Percentiles rank a stretch among this genome's conserved stretches.
phyloP scores from a whole-genome alignment of 1,140 invertebrate genomes.

The Papilio aristodemus region DNA sequence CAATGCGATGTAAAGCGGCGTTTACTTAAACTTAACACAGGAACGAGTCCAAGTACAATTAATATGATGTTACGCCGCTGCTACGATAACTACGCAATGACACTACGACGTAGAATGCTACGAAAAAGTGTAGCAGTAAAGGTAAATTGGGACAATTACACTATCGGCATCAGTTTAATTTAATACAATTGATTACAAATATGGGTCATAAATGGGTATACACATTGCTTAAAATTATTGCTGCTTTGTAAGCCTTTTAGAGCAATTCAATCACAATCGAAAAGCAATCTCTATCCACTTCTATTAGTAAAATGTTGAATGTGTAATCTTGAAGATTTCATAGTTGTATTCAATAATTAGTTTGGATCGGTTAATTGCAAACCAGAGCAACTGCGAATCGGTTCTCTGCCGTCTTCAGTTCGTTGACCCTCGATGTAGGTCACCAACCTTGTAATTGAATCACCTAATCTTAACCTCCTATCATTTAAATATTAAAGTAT shows the following conservation, averaged over 20 bases:
- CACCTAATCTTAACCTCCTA: constrained; percentile 5
- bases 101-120: constrained; percentile 18
- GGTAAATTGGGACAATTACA: constrained; percentile 1
- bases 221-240: no score
- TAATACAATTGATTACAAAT: no score
- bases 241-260: no score
- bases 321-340: no score
- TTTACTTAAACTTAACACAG: constrained; percentile 2
- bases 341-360: constrained; percentile 24
- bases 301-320: no score
- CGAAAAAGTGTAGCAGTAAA: constrained; percentile 25
- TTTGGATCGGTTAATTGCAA: constrained; percentile 7
- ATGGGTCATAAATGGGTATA: no score
- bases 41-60: neutral
- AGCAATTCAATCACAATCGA: no score
- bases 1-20: no score
- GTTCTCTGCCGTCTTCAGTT: constrained; percentile 10
- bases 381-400: constrained; percentile 12
- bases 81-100: constrained; percentile 20
- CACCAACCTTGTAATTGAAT: constrained; percentile 14
- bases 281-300: no score
- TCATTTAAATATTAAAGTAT: constrained; percentile 5
- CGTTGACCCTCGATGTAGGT: constrained; percentile 20
- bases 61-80: neutral
- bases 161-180: no score